Evolutionary conservation across 2,113 vertebrate species (phyloP), one percentile per base, ranked within the genome.

Genomic region (Accipiter cooperii): DNA sequence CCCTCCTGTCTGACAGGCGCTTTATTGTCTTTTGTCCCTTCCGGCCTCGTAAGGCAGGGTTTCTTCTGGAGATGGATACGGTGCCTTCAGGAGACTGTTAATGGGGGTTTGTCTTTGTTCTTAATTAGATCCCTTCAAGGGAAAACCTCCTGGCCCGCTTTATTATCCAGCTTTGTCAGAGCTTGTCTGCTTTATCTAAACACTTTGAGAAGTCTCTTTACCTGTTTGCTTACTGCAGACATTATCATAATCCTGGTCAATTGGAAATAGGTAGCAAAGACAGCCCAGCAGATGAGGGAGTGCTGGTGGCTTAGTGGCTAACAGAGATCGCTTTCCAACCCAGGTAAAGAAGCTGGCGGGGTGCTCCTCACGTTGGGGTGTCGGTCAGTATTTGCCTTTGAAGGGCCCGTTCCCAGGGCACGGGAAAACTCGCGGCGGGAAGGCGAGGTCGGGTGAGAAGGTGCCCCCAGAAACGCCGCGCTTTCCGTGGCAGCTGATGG

Each of bases 41-140:
- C 82, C 9, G 49, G 96, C 86, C 94, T 96, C 25, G 1, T 31
- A 71, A 82, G 49, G 82, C 86, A 84, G 77, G 57, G 84, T 70
- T 91, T 91, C 79, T 79, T 97, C 97, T 81, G 54, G 88, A 97
- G 97, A 97, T 87, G 93, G 95, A 95, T 87, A 61, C 0, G 2
- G 20, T 4, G 28, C 91, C 96, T 98, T 31, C n/a, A 97, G 92
- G 94, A 97, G 95, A 81, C 91, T 90, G 84, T 92, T 97, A 97
- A 97, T 96, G 84, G 83, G 61, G 40, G 38, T 91, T 98, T 97
- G 87, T 92, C 92, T 98, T 98, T 97, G 96, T 96, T 98, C 93
- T 97, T 98, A 98, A 98, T 98, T 97, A 97, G 95, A 96, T 96
- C 95, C 94, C 94, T 98, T 97, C 87, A 89, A 96, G 95, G 95